Base-by-base conservation (phyloP, 1,140 invertebrate genomes). In the Telenomus remus region DNA sequence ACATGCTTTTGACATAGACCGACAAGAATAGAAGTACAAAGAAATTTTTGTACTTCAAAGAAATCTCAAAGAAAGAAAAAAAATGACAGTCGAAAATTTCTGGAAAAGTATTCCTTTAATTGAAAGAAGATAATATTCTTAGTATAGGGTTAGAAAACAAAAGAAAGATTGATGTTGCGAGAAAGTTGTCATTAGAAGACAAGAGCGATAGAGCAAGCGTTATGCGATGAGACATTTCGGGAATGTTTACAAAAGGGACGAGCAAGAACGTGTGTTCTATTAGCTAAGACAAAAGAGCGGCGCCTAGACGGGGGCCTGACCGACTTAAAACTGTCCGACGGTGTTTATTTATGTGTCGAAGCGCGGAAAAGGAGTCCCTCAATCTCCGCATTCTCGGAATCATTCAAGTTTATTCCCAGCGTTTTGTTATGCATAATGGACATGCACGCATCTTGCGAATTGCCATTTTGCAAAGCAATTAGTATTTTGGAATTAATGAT, bases 211-310 rank as follows among this genome's bases (percentile, higher is more conserved):
- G 81, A 79, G 69, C 82, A 83, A 80, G 79, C 61, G 78, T 86
- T 87, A 87, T 87, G 79, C 80, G 85, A 86, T 80, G 81, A 83
- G 84, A 86, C 85, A 87, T 87, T 86, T 84, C 79, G 80, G 80
- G 80, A 81, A 86, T 86, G 84, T 84, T 83, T 84, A 84, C 82
- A 78, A 85, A 85, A 85, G 80, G 80, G 80, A 84, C 80, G 81
- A 81, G 80, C 74, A 84, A 82, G 83, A 86, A 87, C 86, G 82
- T 82, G 84, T 87, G 85, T 88, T 88, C 84, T 86, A 88, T 86
- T 87, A 86, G 84, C 83, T 85, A 87, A 88, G 85, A 88, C 86
- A 87, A 87, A 88, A 88, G 86, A 88, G 82, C 84, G 85, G 85
- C 86, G 86, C 86, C 83, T 88, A 87, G 82, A 80, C 81, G 80